A percentile compares a stretch with the other conserved stretches of the same genome.
Evolutionary conservation across 2,888 invertebrate species (phyloP).

Genomic region (Deilephila elpenor): DNA sequence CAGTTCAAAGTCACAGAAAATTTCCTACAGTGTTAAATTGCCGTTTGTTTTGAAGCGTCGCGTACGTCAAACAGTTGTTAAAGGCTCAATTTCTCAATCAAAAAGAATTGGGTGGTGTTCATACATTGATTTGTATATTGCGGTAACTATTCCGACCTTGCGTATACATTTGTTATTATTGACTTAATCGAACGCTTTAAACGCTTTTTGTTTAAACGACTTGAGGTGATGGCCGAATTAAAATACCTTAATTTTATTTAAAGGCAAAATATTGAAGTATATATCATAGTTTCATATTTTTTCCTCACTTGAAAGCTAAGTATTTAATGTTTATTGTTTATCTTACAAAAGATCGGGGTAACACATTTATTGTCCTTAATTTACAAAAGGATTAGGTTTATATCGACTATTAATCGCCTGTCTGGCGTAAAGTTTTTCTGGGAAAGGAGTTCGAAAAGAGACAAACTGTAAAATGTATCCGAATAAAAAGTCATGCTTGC

Average conservation of each 20-base stretch:
- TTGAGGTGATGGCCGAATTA: not conserved
- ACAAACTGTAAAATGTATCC: too few relatives aligned
- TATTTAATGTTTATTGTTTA: too few relatives aligned
- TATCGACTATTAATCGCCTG: too few relatives aligned
- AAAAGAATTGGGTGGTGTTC: conserved; percentile 33
- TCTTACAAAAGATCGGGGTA: too few relatives aligned
- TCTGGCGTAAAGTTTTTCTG: too few relatives aligned
- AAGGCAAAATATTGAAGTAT: not conserved
- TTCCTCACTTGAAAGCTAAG: too few relatives aligned
- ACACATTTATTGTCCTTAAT: too few relatives aligned
- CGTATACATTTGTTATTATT: conserved; percentile 27
- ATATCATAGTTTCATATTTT: too few relatives aligned
- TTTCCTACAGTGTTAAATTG: not conserved
- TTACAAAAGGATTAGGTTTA: too few relatives aligned
- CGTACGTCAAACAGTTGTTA: conserved; percentile 28
- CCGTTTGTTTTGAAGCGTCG: conserved; percentile 1
- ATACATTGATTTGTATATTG: conserved; percentile 40
- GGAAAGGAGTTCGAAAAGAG: too few relatives aligned
- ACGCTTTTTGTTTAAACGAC: not conserved
- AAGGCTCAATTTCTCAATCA: conserved; percentile 29
- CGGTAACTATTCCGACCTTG: conserved; percentile 44
- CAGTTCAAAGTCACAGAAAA: not conserved
- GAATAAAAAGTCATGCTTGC: too few relatives aligned
- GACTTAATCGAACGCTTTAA: conserved; percentile 6
- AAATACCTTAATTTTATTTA: not conserved